A percentile compares a stretch with the other conserved stretches of the same genome.
Evolutionary conservation across 2,888 invertebrate species (phyloP).

Genomic region (Tipula helvola): DNA sequence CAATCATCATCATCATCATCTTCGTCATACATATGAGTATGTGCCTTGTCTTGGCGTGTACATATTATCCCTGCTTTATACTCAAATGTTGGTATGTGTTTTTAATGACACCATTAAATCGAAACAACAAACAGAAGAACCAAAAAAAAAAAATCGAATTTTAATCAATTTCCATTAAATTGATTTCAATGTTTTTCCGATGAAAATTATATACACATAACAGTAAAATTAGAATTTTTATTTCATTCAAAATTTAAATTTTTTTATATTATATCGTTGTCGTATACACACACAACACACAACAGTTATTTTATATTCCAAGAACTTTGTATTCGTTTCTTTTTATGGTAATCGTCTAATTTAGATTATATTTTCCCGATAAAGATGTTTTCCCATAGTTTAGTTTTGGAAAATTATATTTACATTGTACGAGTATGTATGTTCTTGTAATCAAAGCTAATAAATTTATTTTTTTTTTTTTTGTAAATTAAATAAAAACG

Average conservation of each 20-base stretch:
- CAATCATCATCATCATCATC: neutral
- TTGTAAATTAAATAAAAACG: neutral
- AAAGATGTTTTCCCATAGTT: neutral
- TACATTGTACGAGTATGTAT: neutral
- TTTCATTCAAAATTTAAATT: neutral
- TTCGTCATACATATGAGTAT: neutral
- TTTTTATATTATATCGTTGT: neutral
- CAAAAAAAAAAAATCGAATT: neutral
- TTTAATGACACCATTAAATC: conserved; percentile 5
- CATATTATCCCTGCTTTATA: neutral
- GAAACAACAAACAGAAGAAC: neutral
- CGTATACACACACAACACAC: neutral
- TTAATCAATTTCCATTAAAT: conserved; percentile 9
- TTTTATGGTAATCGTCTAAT: neutral
- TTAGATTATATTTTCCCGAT: neutral
- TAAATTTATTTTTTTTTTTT: neutral
- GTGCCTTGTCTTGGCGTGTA: neutral
- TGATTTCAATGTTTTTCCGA: conserved; percentile 8
- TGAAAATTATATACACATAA: conserved; percentile 4
- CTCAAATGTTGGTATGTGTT: neutral
- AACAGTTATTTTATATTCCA: neutral
- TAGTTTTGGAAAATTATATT: neutral
- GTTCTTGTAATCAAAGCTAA: neutral
- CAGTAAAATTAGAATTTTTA: conserved; percentile 4
- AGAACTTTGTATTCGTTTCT: neutral